Conservation (phyloP, 64 coral and sea anemone species). For the Montipora foliosa region DNA sequence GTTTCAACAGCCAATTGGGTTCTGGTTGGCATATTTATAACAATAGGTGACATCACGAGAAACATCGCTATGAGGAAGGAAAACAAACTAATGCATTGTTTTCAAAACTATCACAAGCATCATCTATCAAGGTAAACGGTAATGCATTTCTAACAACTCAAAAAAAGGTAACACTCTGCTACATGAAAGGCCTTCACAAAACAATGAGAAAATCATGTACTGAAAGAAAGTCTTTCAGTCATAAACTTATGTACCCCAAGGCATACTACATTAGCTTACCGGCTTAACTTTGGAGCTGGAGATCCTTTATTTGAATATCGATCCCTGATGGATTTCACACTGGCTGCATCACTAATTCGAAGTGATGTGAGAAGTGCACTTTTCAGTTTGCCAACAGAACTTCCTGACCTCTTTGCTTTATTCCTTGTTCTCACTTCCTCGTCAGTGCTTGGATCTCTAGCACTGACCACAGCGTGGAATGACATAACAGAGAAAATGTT, state of each 20-base stretch:
- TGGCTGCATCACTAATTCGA: conserved; percentile 88
- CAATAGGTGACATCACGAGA: no score
- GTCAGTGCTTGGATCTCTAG: conserved; percentile 79
- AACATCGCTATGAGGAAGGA: no score
- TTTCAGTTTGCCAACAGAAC: conserved; percentile 82
- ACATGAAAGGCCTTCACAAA: no score
- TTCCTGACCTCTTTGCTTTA: conserved; percentile 80
- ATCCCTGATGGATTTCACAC: conserved; percentile 92
- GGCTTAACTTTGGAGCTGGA: conserved; percentile 38
- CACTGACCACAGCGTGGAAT: conserved; percentile 94
- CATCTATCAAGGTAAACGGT: no score
- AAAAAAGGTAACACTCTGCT: no score
- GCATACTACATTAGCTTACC: background rate
- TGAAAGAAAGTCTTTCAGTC: no score
- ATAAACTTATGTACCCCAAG: background rate
- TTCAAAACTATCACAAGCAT: no score
- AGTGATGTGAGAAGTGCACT: conserved; percentile 87
- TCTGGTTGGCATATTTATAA: no score
- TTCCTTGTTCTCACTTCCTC: conserved; percentile 90
- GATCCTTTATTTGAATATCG: conserved; percentile 67
- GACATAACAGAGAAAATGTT: conserved; percentile 96
- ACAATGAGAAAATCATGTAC: no score
- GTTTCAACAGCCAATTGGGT: no score
- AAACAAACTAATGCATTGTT: no score
- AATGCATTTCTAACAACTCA: no score